Evolutionary conservation across 1,140 invertebrate species (phyloP).

Genomic region (Lepidurus packardi): DNA sequence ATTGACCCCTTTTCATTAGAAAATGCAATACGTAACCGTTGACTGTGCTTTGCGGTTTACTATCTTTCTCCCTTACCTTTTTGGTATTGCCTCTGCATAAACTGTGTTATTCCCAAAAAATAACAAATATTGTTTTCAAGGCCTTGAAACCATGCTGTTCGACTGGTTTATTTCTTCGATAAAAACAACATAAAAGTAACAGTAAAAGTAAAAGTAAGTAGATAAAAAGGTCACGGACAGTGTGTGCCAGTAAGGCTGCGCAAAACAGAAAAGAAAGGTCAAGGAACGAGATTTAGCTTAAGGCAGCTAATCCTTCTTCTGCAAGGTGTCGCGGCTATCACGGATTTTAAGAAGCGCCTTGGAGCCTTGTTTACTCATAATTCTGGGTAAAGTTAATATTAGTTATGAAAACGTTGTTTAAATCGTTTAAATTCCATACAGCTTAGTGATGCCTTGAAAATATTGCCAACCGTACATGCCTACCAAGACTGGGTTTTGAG

Average conservation of each 20-base stretch:
- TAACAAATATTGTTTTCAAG: neutral
- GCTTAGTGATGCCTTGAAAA: conserved; percentile 54
- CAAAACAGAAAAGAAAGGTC: neutral
- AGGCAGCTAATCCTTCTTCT: neutral
- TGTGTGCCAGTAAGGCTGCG: neutral
- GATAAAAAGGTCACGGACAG: neutral
- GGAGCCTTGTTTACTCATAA: neutral
- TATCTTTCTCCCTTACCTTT: neutral
- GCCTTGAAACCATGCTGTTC: neutral
- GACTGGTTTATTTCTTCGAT: neutral
- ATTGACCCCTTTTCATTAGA: neutral
- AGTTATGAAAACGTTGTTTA: neutral
- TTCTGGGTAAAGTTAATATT: neutral
- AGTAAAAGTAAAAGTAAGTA: neutral
- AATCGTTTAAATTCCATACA: conserved; percentile 45
- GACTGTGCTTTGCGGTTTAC: conserved; percentile 13
- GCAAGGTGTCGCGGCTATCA: conserved; percentile 1
- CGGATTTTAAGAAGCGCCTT: neutral
- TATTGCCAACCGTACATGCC: conserved; percentile 59
- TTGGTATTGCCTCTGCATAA: neutral
- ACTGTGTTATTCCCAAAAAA: neutral
- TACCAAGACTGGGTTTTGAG: conserved; percentile 55
- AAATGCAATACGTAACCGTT: conserved; percentile 6
- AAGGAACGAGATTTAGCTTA: neutral
- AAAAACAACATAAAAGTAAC: neutral